phyloP scores from a whole-genome alignment of 1,140 invertebrate genomes.

The Orius laevigatus region DNA sequence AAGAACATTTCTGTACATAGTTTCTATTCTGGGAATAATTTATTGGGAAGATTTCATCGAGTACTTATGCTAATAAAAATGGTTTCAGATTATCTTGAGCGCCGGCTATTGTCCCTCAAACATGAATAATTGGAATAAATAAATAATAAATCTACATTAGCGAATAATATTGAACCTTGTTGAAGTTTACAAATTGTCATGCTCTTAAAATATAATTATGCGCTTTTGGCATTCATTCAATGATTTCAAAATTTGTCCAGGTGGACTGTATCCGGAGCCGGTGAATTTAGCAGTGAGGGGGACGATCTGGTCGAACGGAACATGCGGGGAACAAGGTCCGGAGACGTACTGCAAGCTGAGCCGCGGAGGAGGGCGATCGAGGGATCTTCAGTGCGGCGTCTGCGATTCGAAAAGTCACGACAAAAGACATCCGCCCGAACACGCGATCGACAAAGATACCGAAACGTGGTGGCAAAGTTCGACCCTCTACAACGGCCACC shows the following conservation, averaged over 20 bases:
- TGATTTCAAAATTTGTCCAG: constrained; percentile 1
- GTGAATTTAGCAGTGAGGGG: constrained; percentile 70
- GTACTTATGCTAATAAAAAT: too few species aligned
- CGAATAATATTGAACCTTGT: too few species aligned
- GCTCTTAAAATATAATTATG: too few species aligned
- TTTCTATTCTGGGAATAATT: too few species aligned
- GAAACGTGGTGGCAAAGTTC: constrained; percentile 92
- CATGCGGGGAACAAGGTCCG: constrained; percentile 62
- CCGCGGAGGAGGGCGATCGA: constrained; percentile 1
- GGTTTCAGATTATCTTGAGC: too few species aligned
- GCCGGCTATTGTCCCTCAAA: too few species aligned
- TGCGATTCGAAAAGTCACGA: constrained; percentile 56
- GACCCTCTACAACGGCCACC: constrained; percentile 57
- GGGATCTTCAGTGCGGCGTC: constrained; percentile 40
- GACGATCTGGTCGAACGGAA: constrained; percentile 66
- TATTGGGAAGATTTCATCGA: too few species aligned
- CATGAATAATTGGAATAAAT: too few species aligned
- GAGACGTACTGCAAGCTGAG: constrained; percentile 53
- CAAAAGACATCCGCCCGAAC: constrained; percentile 65
- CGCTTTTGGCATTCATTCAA: too few species aligned
- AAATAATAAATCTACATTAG: too few species aligned
- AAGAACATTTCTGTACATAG: too few species aligned
- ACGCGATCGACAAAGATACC: constrained; percentile 63
- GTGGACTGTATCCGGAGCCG: constrained; percentile 56
- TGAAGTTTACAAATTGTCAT: too few species aligned